Percentiles rank a stretch among this genome's conserved stretches.
Conservation (phyloP, 2,797 vertebrate species). For the Thamnophis elegans region DNA sequence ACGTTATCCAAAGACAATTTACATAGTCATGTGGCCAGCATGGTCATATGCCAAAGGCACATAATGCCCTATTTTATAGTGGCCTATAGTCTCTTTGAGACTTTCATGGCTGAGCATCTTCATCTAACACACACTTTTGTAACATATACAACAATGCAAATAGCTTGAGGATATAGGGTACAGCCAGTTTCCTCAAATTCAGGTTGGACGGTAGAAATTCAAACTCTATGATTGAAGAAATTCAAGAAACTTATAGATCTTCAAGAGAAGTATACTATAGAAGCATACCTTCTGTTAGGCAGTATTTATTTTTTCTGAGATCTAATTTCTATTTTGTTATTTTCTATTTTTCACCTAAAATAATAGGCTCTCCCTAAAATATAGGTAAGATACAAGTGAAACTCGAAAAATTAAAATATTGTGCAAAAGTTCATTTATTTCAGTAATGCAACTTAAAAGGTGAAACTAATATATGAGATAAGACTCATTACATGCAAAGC, state of each 20-base stretch:
- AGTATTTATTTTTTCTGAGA: background rate
- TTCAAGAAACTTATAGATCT: background rate
- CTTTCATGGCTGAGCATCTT: background rate
- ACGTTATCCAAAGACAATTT: background rate
- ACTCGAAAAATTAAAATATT: too few species aligned
- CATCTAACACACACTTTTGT: background rate
- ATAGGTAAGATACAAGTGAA: background rate
- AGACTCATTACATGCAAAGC: too few species aligned
- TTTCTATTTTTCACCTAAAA: background rate
- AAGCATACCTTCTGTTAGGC: background rate
- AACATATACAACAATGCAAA: background rate
- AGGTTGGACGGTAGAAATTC: background rate
- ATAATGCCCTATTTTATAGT: background rate
- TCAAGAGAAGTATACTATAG: background rate
- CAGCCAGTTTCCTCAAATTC: background rate
- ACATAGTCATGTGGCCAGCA: background rate
- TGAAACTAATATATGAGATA: too few species aligned
- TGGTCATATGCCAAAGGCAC: background rate
- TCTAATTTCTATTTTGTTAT: background rate
- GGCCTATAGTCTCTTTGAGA: background rate
- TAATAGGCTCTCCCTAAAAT: background rate
- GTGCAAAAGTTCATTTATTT: too few species aligned
- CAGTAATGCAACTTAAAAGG: too few species aligned
- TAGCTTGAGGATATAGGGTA: background rate
- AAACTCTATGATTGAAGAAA: background rate